Conservation (phyloP, 2,113 vertebrate species). For the Aptenodytes patagonicus region DNA sequence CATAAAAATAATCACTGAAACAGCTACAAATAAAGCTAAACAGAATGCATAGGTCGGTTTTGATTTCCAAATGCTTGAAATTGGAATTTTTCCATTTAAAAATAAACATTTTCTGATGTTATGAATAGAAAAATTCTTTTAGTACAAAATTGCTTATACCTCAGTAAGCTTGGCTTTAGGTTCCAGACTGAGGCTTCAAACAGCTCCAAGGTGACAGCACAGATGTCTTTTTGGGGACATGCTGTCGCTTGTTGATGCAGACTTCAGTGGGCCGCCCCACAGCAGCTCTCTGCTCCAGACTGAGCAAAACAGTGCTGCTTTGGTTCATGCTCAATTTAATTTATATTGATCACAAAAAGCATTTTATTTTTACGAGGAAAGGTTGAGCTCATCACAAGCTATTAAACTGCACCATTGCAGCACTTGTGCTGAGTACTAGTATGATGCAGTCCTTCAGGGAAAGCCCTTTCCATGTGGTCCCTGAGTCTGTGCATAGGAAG, state of each 20-base stretch:
- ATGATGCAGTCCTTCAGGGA: background rate
- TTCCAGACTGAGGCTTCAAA: background rate
- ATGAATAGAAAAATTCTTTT: background rate
- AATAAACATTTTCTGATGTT: background rate
- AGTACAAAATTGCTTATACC: background rate
- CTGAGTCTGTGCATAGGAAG: background rate
- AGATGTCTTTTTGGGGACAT: background rate
- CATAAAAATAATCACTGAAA: background rate
- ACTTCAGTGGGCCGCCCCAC: background rate
- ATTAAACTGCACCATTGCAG: accelerated
- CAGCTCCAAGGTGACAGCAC: background rate
- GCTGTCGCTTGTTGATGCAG: background rate
- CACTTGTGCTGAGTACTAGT: accelerated
- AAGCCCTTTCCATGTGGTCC: background rate
- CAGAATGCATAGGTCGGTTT: background rate
- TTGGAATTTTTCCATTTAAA: background rate
- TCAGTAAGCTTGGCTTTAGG: background rate
- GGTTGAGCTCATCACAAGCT: background rate
- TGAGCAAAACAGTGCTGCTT: background rate
- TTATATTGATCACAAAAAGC: background rate
- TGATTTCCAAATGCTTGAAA: background rate
- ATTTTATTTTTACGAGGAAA: background rate
- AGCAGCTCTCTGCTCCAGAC: background rate
- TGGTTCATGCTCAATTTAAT: background rate
- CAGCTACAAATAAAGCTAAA: background rate